Percentiles rank a stretch among this genome's conserved stretches.
Conservation (phyloP, 2,797 vertebrate genomes). For the Macrochelys suwanniensis region DNA sequence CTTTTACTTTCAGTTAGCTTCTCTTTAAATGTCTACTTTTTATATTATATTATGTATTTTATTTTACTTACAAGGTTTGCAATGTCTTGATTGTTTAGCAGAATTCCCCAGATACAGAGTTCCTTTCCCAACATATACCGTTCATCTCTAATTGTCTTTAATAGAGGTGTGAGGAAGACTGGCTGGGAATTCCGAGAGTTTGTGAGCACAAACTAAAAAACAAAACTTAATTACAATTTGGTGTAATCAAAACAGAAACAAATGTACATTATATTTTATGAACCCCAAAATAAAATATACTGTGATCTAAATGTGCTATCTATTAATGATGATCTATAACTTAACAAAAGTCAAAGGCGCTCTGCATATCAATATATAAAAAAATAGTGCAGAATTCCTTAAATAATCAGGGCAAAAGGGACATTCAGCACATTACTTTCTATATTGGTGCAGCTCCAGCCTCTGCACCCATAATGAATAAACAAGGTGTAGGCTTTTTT, state of each 20-base stretch:
- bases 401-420: neutral
- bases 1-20: neutral
- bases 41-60: neutral
- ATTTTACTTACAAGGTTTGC: conserved; percentile 75
- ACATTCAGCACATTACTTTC: neutral
- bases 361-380: neutral
- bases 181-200: conserved; percentile 20
- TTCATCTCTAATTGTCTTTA: conserved; percentile 74
- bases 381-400: neutral
- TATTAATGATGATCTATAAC: neutral
- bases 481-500: neutral
- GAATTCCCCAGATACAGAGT: conserved; percentile 75
- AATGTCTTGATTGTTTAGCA: conserved; percentile 70
- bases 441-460: neutral
- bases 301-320: neutral
- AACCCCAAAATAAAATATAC: neutral
- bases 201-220: conserved; percentile 56
- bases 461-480: neutral
- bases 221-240: neutral
- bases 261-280: neutral
- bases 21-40: neutral
- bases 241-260: neutral
- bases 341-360: neutral
- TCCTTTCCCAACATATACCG: conserved; percentile 69
- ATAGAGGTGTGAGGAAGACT: conserved; percentile 69